Conservation (phyloP, 2,113 vertebrate species). For the Leuciscus idus region DNA sequence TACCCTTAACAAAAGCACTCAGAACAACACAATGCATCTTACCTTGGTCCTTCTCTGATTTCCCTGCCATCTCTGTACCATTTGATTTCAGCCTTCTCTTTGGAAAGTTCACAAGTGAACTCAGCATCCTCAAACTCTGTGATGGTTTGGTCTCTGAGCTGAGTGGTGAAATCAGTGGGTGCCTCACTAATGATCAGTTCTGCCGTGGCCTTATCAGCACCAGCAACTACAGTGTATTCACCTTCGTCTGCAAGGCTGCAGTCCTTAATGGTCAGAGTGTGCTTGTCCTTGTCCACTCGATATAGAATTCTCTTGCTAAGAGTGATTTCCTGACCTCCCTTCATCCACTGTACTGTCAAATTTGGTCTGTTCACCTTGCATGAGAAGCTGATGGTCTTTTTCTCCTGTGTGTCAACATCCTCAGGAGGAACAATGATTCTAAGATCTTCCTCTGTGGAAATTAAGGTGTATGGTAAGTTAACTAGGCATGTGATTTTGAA, state of each 20-base stretch:
- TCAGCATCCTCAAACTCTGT: conserved; percentile 94
- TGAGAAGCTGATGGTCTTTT: conserved; percentile 91
- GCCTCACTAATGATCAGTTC: conserved; percentile 97
- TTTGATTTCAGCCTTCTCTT: conserved; percentile 93
- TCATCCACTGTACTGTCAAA: conserved; percentile 91
- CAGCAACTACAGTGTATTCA: conserved; percentile 90
- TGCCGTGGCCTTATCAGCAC: conserved; percentile 87
- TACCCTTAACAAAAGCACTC: background rate
- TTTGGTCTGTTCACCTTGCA: conserved; percentile 95
- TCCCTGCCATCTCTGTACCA: conserved; percentile 97
- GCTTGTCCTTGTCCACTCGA: conserved; percentile 91
- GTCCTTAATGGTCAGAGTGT: conserved; percentile 92
- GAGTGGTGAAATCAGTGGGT: conserved; percentile 88
- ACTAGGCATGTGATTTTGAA: background rate
- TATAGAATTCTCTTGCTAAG: conserved; percentile 87
- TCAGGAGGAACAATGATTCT: conserved; percentile 90
- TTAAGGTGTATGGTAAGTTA: conserved; percentile 17
- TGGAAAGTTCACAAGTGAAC: conserved; percentile 91
- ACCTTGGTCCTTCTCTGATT: conserved; percentile 95
- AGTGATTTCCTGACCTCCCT: conserved; percentile 86
- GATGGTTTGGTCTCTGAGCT: conserved; percentile 93
- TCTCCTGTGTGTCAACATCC: conserved; percentile 97
- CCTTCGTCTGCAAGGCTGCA: conserved; percentile 93
- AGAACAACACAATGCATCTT: conserved; percentile 47
- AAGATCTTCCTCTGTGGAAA: conserved; percentile 89